These are phyloP conservation scores for Passer domesticus DNA, from an alignment of 2,113 vertebrate species.

Conservation along the genomic window DNA sequence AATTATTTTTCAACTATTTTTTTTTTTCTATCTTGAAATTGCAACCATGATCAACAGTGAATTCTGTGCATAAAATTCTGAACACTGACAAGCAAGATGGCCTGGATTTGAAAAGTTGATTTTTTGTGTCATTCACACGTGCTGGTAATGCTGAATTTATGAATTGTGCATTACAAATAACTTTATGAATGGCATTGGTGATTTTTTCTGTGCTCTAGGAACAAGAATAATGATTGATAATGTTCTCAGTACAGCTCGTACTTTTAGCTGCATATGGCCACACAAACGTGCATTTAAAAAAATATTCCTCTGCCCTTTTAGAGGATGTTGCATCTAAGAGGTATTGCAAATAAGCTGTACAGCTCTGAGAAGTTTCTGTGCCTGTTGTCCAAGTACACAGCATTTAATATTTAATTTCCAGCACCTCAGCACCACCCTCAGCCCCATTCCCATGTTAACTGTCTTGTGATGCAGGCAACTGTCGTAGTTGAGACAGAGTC, in stretches of 20 bases:
- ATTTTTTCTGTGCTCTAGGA: neutral
- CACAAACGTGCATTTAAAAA: neutral
- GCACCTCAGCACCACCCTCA: neutral
- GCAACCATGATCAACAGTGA: neutral
- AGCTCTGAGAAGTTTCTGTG: neutral
- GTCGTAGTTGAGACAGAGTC: neutral
- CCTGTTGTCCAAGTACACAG: neutral
- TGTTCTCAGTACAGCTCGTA: neutral
- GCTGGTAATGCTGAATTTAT: neutral
- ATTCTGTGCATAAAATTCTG: neutral
- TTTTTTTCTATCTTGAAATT: neutral
- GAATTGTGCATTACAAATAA: neutral
- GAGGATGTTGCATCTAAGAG: neutral
- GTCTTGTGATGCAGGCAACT: neutral
- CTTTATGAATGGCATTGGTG: neutral
- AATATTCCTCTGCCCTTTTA: neutral
- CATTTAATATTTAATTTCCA: neutral
- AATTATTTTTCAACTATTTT: neutral
- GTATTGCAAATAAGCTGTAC: neutral
- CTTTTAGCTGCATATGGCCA: neutral
- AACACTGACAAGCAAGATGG: neutral
- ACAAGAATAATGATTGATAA: neutral
- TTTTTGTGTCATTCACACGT: neutral
- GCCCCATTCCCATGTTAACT: accelerated
- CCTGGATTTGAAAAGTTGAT: neutral